Evolutionary conservation across 2,888 invertebrate genomes (phyloP), one percentile per base, ranked within the genome.

Genomic region (Eilema griseolum): DNA sequence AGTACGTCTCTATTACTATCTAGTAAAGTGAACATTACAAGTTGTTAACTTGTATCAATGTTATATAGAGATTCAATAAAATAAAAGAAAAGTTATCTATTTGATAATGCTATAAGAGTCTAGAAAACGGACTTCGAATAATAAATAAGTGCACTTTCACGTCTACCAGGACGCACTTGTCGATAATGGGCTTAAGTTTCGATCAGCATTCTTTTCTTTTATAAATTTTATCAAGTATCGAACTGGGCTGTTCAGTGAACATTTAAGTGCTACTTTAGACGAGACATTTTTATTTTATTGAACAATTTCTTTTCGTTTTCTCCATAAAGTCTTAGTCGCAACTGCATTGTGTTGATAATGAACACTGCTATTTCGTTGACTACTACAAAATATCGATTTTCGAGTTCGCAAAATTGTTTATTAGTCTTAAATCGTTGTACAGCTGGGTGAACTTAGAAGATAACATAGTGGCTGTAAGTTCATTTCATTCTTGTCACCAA

Each of bases 51-150:
- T 57, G 57, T 57, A 12, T 16, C 31, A 33, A 57, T 10, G 33
- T 52, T 52, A 57, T 3, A 65, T 52, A 56, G 66, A 66, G n/a
- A 66, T n/a, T 66, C 20, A 33, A 24, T 33, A 4, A 0, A 31
- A 33, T 7, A 65, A 65, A 56, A 57, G 66, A 65, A 37, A 65
- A 56, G 56, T 23, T 12, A 16, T 23, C 4, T 66, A 5, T 66
- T 66, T 66, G 33, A 66, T 66, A n/a, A 66, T 66, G 66, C 57
- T 33, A 23, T 33, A 57, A 33, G 57, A 57, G 33, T 57, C 66
- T 33, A 28, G 57, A 57, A 37, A 57, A 57, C 66, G 24, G 20
- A 33, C 31, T 20, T 33, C n/a, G 56, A 66, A 66, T 66, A 23
- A 16, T 37, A 66, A 65, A 24, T 52, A 56, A 66, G 28, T 57